These are phyloP conservation scores for Mallotus villosus DNA, from an alignment of 2,797 vertebrate species.

Conservation along the genomic window DNA sequence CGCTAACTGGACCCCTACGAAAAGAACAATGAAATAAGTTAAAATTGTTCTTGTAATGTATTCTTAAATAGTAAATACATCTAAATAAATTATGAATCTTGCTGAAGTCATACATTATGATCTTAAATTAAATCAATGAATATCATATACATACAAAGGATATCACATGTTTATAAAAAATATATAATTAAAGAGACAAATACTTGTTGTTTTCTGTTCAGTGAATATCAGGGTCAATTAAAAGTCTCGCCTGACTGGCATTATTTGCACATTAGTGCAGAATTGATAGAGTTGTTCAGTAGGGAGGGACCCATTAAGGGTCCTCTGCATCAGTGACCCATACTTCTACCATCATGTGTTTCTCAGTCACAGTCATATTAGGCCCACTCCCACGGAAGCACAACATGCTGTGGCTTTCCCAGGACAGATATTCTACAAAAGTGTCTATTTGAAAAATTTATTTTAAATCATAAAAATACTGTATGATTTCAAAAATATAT, in stretches of 20 bases:
- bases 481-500: too few species aligned
- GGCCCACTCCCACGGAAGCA: background rate
- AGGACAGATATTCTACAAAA: too few species aligned
- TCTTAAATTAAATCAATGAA: background rate
- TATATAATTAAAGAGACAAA: too few species aligned
- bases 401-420: too few species aligned
- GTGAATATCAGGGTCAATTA: constrained; percentile 77
- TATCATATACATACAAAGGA: background rate
- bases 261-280: constrained; percentile 64
- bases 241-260: constrained; percentile 66
- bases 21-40: background rate
- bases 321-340: constrained; percentile 69
- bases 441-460: too few species aligned
- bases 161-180: background rate
- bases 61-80: background rate
- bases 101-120: background rate
- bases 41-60: too few species aligned
- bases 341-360: constrained; percentile 61
- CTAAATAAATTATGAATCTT: background rate
- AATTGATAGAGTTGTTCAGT: constrained; percentile 59
- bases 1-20: background rate
- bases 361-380: constrained; percentile 53
- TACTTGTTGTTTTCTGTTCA: constrained; percentile 69
- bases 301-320: constrained; percentile 7
- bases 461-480: too few species aligned